Evolutionary conservation across 2,797 vertebrate species (phyloP).

Genomic region (Myotis planiceps): DNA sequence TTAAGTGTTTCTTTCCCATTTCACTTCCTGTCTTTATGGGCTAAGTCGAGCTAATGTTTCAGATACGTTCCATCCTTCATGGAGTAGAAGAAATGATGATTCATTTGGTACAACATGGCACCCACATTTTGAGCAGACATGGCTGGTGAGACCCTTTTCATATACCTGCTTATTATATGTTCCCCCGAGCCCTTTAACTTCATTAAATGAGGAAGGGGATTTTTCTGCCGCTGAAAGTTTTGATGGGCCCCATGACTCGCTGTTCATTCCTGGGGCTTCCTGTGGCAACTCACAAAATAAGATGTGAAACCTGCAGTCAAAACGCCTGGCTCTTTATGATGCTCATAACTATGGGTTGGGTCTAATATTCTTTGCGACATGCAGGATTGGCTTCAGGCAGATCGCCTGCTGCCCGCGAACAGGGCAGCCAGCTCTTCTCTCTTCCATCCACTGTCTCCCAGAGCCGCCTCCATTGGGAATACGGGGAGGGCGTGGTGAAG

Average conservation of each 20-base stretch:
- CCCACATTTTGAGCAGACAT: not conserved
- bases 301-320: not conserved
- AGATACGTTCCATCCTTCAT: not conserved
- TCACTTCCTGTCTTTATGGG: not conserved
- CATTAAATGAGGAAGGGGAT: not conserved
- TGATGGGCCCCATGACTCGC: not conserved
- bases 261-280: not conserved
- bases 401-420: not conserved
- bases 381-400: not conserved
- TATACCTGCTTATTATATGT: not conserved
- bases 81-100: not conserved
- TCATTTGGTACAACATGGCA: not conserved
- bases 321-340: not conserved
- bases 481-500: rapidly evolving
- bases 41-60: not conserved
- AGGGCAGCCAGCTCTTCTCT: rapidly evolving
- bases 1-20: not conserved
- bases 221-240: not conserved
- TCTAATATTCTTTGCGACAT: not conserved
- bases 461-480: not conserved
- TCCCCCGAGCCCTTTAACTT: not conserved
- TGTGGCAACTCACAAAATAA: not conserved
- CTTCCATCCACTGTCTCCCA: not conserved
- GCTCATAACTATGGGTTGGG: not conserved
- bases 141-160: not conserved